Evolutionary conservation across 1,140 invertebrate genomes (phyloP).

Genomic region (Ceratoteleas bidentatus): DNA sequence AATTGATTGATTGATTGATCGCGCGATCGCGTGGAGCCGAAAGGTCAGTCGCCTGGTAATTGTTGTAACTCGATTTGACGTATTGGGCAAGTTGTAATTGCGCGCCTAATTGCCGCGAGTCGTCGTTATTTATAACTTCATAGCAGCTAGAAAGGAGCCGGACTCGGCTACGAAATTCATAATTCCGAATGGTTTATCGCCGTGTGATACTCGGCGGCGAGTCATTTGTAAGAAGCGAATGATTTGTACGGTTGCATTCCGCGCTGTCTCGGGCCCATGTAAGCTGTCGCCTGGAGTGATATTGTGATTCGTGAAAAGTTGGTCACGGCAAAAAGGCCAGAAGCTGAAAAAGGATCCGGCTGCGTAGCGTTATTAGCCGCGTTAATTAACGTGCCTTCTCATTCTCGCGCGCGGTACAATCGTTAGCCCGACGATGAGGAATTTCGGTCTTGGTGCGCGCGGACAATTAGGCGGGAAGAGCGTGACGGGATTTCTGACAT

Average conservation of each 20-base stretch:
- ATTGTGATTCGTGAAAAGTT: conserved; percentile 66
- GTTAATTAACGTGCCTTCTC: conserved; percentile 73
- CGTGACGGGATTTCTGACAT: conserved; percentile 71
- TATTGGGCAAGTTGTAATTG: conserved; percentile 27
- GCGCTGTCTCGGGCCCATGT: conserved; percentile 35
- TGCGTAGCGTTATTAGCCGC: conserved; percentile 72
- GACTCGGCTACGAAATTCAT: conserved; percentile 16
- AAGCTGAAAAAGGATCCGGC: conserved; percentile 62
- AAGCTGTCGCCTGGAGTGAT: conserved; percentile 61
- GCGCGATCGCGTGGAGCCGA: not conserved
- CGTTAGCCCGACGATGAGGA: conserved; percentile 73
- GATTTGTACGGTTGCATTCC: conserved; percentile 62
- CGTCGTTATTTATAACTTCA: conserved; percentile 31
- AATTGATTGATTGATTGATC: conserved; percentile 23
- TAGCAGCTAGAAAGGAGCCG: conserved; percentile 13
- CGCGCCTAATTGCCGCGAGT: conserved; percentile 13
- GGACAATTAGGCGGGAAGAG: conserved; percentile 68
- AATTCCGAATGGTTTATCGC: conserved; percentile 48
- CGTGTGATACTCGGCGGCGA: conserved; percentile 24
- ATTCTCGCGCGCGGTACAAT: conserved; percentile 60
- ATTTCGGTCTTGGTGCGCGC: conserved; percentile 67
- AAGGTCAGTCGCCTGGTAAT: conserved; percentile 7
- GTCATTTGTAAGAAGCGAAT: conserved; percentile 58
- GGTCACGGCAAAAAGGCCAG: conserved; percentile 65
- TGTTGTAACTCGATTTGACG: conserved; percentile 13